Evolutionary conservation across 2,113 vertebrate genomes (phyloP), one percentile per base, ranked within the genome.

Genomic region (Cygnus atratus): DNA sequence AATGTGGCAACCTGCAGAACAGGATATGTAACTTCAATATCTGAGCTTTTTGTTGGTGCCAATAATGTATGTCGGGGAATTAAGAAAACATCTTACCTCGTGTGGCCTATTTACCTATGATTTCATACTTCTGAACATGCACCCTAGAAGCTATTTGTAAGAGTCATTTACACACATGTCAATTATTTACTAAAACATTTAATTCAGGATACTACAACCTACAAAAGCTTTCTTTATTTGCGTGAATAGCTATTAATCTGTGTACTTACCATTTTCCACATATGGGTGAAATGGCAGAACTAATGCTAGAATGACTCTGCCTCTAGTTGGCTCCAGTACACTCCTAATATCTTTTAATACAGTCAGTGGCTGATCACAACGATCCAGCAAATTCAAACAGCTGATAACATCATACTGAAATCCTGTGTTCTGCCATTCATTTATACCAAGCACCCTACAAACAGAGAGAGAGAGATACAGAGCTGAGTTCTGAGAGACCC

Each of bases 321-420:
- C 99, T 31, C 98, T 98, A 68, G 97, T 98, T 24, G 99, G 99
- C 85, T 99, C 98, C 79, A 99, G 97, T 3, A 99, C 98, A 39
- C 96, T 98, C 92, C 97, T 98, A 90, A 99, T 99, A 95, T 99
- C 98, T 93, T 94, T 98, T 96, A 99, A 98, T 44, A 99, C 98
- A 55, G 97, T 98, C 84, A 99, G 95, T 25, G 99, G 99, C 62
- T 99, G 98, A 44, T 99, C 98, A 87, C 99, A 99, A 79, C 99
- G 99, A 96, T 99, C 99, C 94, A 99, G 97, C 96, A 99, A 97
- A 96, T 99, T 99, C 97, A 99, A 98, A 96, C 99, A 99, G 98
- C 99, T 99, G 98, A 99, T 99, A 87, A 99, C 97, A 52, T 99
- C 99, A 65, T 99, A 99, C 87, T 98, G 98, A 96, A 99, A 99